Evolutionary conservation across 2,113 vertebrate species (phyloP).

Genomic region (Takifugu flavidus): DNA sequence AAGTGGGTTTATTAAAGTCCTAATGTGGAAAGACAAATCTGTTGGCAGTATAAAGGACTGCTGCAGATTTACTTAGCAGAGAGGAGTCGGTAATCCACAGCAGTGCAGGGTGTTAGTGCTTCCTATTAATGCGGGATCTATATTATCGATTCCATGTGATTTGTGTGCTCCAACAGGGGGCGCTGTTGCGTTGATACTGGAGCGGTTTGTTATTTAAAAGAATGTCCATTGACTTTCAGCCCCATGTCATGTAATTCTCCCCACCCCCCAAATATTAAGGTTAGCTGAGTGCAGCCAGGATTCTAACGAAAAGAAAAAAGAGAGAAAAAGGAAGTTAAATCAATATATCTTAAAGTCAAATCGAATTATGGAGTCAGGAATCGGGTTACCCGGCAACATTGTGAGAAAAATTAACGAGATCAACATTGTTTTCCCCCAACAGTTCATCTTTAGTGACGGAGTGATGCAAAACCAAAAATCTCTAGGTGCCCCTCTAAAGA

Average conservation of each 20-base stretch:
- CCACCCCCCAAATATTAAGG: too few species aligned
- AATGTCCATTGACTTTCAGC: not conserved
- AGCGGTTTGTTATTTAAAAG: not conserved
- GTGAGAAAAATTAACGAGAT: too few species aligned
- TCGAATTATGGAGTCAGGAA: too few species aligned
- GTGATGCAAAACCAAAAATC: too few species aligned
- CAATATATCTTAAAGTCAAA: not conserved
- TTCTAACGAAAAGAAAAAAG: not conserved
- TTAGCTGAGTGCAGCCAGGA: not conserved
- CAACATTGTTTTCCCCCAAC: too few species aligned
- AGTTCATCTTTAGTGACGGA: too few species aligned
- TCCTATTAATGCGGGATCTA: slow-evolving; percentile 1
- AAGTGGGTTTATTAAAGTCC: too few species aligned
- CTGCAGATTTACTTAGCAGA: not conserved
- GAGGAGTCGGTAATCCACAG: not conserved
- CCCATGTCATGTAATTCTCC: not conserved
- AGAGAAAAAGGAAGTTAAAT: not conserved
- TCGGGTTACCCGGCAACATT: too few species aligned
- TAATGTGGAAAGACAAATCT: too few species aligned
- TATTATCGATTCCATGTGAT: slow-evolving; percentile 18
- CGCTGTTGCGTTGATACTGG: slow-evolving; percentile 1
- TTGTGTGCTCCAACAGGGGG: slow-evolving; percentile 21
- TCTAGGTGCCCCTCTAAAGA: too few species aligned
- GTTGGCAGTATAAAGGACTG: not conserved
- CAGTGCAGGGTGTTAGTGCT: not conserved